phyloP scores from a whole-genome alignment of 2,113 vertebrate genomes.

The Natator depressus region DNA sequence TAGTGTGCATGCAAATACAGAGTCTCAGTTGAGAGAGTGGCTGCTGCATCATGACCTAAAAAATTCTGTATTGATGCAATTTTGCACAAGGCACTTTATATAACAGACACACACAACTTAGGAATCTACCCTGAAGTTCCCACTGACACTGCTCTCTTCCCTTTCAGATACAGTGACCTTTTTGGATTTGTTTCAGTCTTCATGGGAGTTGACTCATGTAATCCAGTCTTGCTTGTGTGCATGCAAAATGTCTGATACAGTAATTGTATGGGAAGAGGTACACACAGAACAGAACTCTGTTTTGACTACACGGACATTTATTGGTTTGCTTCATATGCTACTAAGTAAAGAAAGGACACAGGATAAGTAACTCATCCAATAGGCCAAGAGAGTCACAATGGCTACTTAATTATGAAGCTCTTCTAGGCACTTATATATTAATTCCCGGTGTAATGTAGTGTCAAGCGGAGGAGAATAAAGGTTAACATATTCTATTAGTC shows the following conservation, averaged over 20 bases:
- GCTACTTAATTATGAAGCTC: conserved; percentile 75
- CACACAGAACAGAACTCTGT: conserved; percentile 13
- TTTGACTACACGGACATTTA: background rate
- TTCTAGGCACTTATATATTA: conserved; percentile 74
- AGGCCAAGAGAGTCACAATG: conserved; percentile 71
- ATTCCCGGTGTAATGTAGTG: conserved; percentile 76
- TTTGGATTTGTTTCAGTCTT: background rate
- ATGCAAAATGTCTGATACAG: background rate
- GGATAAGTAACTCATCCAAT: conserved; percentile 27
- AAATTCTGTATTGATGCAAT: background rate
- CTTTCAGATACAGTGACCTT: background rate
- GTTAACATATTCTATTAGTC: conserved; percentile 85
- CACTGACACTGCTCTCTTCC: background rate
- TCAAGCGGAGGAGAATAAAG: conserved; percentile 78
- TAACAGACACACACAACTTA: background rate
- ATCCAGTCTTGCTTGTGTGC: background rate
- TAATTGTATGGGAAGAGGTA: background rate
- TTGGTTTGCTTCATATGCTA: conserved; percentile 38
- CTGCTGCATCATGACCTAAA: background rate
- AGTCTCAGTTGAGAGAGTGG: background rate
- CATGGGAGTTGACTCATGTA: background rate
- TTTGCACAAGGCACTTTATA: background rate
- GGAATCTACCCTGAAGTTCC: background rate
- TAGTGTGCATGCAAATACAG: background rate
- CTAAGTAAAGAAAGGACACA: conserved; percentile 42